phyloP scores from a whole-genome alignment of 2,888 invertebrate genomes.

The Lithophane ornitopus region DNA sequence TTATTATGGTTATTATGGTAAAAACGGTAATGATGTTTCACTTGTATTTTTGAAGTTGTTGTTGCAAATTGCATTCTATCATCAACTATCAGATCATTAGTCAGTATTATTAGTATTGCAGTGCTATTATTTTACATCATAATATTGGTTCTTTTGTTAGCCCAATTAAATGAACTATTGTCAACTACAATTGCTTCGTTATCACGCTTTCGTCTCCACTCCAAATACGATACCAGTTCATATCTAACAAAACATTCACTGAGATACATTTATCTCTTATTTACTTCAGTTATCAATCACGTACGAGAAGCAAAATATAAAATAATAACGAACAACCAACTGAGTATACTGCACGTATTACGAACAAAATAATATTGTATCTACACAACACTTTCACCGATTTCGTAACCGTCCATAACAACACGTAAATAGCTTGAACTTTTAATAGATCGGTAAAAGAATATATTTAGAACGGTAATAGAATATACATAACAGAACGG shows the following conservation, averaged over 20 bases:
- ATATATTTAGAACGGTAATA: constrained; percentile 30
- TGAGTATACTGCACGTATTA: constrained; percentile 45
- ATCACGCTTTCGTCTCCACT: constrained; percentile 33
- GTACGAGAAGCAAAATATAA: constrained; percentile 29
- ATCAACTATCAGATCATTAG: neutral
- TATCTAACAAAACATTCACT: constrained; percentile 27
- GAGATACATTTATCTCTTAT: constrained; percentile 52
- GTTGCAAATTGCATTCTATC: neutral
- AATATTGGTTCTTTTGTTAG: neutral
- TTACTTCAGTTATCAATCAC: constrained; percentile 54
- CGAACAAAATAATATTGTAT: constrained; percentile 45
- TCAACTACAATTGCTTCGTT: constrained; percentile 12
- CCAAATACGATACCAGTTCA: constrained; percentile 23
- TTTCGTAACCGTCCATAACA: constrained; percentile 49
- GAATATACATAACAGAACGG: constrained; percentile 19
- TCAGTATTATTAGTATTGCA: neutral
- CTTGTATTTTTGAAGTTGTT: too few species aligned
- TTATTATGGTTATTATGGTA: neutral
- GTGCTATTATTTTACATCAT: neutral
- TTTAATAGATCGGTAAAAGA: constrained; percentile 26
- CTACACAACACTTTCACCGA: constrained; percentile 56
- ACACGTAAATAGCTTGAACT: constrained; percentile 56
- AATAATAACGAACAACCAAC: constrained; percentile 32
- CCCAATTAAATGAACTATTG: neutral
- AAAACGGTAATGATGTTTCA: neutral